A percentile compares a stretch with the other conserved stretches of the same genome.
Conservation (phyloP, 2,797 vertebrate genomes). For the Neomorphus geoffroyi region DNA sequence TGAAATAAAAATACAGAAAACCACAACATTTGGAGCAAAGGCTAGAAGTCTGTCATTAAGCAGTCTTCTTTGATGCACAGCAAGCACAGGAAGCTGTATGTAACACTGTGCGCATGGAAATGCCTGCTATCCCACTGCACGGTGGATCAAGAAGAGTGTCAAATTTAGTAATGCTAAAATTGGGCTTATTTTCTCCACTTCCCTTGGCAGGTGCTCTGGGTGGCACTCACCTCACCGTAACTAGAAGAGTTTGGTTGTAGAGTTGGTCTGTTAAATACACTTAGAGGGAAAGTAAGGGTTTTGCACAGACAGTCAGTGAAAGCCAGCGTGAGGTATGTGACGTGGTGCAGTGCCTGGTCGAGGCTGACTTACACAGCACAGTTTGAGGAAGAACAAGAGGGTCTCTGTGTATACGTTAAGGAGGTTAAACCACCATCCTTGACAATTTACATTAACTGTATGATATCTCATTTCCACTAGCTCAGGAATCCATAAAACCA, state of each 20-base stretch:
- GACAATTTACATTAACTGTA: slow-evolving; percentile 2
- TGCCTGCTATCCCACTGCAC: background rate
- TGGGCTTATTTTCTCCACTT: background rate
- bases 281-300: background rate
- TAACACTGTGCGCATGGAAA: background rate
- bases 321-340: background rate
- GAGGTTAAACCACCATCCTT: slow-evolving; percentile 4
- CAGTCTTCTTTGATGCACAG: background rate
- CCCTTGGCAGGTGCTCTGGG: background rate
- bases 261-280: background rate
- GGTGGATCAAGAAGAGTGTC: background rate
- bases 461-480: background rate
- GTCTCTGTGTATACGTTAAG: background rate
- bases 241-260: background rate
- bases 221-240: background rate
- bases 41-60: slow-evolving; percentile 26
- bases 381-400: slow-evolving; percentile 26
- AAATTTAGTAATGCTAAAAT: background rate
- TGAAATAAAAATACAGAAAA: slow-evolving; percentile 40
- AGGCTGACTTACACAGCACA: background rate
- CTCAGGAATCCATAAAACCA: background rate
- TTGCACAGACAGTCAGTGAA: background rate
- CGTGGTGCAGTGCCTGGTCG: rapidly evolving
- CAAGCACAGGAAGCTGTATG: background rate
- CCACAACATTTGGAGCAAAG: slow-evolving; percentile 47